Evolutionary conservation across 2,113 vertebrate species (phyloP), one percentile per base, ranked within the genome.

Genomic region (Blennius ocellaris): DNA sequence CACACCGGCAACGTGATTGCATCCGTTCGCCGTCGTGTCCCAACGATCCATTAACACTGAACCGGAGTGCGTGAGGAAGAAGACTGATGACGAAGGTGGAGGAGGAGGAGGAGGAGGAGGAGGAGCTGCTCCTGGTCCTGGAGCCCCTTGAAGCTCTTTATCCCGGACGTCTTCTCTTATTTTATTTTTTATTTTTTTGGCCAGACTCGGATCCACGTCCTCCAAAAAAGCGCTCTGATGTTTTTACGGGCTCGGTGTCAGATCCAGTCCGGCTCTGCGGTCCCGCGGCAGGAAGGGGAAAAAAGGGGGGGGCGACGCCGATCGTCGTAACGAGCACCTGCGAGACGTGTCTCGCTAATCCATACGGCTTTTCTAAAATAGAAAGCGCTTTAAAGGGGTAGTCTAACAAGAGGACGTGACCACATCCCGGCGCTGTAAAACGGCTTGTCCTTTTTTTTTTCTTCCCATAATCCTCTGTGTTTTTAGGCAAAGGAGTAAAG

Each of bases 41-140:
- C 82, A 92, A 82, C 88, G 86, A 64, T 63, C 87, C 86, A 92
- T 91, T 91, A 90, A 84, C 74, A 59, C 70, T 69, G 45, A 69
- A 36, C 85, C 80, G 73, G 86, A 89, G 56, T 59, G 85, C 60
- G 63, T 56, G 68, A 67, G 12, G 56, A 76, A 41, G 38, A 63
- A 50, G 82, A 85, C 37, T 74, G 78, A 90, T 87, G 76, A 87
- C 43, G 21, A 30, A 30, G 21, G 21, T 2, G 21, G 21, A 30
- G 4, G 21, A 30, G 21, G 21, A 30, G 21, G 78, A 75, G 73
- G 70, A 81, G 73, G 64, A 58, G 72, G 7, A 15, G 14, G 1
- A 53, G 68, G 83, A 60, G 51, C 82, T 72, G 77, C 60, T 86
- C 39, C 59, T 48, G 39, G 52, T 79, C 56, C 59, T 77, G 65